Evolutionary conservation across 2,113 vertebrate genomes (phyloP).

Genomic region (Cephalopholis sonnerati): DNA sequence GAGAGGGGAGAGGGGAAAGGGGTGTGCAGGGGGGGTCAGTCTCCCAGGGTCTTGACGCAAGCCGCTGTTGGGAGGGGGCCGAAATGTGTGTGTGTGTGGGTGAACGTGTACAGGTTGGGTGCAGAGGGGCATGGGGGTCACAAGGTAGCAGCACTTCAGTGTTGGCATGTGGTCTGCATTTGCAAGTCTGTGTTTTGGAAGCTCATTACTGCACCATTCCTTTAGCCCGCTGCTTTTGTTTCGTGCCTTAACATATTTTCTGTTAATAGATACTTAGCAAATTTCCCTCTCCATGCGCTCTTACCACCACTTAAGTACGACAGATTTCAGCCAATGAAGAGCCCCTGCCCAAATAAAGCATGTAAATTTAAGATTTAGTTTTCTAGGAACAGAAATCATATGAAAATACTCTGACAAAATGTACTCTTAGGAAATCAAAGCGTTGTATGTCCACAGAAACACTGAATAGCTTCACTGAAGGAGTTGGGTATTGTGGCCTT

Average conservation of each 20-base stretch:
- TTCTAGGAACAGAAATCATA: not conserved
- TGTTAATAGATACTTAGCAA: not conserved
- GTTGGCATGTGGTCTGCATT: conserved; percentile 70
- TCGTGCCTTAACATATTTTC: not conserved
- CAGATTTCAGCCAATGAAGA: not conserved
- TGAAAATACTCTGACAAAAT: not conserved
- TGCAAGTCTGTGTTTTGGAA: conserved; percentile 55
- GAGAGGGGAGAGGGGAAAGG: conserved; percentile 55
- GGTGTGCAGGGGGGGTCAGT: conserved; percentile 54
- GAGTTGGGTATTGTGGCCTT: conserved; percentile 12
- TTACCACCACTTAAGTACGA: not conserved
- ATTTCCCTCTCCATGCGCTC: not conserved
- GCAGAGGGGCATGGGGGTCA: conserved; percentile 52
- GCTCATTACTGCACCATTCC: conserved; percentile 46
- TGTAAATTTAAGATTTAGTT: not conserved
- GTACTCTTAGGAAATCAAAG: not conserved
- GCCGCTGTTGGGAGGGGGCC: conserved; percentile 42
- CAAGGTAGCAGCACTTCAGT: conserved; percentile 65
- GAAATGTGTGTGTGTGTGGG: conserved; percentile 37
- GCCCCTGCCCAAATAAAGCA: not conserved
- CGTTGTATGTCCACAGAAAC: not conserved
- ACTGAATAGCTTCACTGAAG: not conserved
- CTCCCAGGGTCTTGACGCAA: conserved; percentile 74
- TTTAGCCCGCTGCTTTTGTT: conserved; percentile 6
- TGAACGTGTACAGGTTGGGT: conserved; percentile 39